Evolutionary conservation across 2,888 invertebrate species (phyloP).

Genomic region (Eupithecia abbreviata): DNA sequence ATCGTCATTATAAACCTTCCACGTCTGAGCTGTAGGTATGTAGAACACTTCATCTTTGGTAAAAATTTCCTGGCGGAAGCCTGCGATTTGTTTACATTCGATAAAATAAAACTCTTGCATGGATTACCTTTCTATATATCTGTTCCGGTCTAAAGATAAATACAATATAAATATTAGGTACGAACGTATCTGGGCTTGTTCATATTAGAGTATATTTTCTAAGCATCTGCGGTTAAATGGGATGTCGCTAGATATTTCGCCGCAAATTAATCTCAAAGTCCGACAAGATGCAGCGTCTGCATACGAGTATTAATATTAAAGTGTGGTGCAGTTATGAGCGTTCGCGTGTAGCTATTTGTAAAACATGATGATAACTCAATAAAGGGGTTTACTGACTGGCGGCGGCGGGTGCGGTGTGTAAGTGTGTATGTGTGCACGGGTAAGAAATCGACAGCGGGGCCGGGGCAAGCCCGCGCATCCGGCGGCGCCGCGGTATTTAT

Average conservation of each 20-base stretch:
- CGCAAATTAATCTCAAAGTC: slow-evolving; percentile 34
- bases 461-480: slow-evolving; percentile 66
- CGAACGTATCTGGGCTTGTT: neutral
- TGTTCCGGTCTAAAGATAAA: neutral
- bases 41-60: slow-evolving; percentile 28
- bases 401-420: slow-evolving; percentile 46
- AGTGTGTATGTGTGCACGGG: slow-evolving; percentile 46
- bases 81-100: slow-evolving; percentile 42
- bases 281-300: slow-evolving; percentile 44
- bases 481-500: slow-evolving; percentile 79
- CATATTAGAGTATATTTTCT: neutral
- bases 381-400: slow-evolving; percentile 63
- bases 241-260: slow-evolving; percentile 6
- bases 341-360: slow-evolving; percentile 58
- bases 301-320: slow-evolving; percentile 39
- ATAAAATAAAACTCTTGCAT: slow-evolving; percentile 22
- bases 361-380: slow-evolving; percentile 65
- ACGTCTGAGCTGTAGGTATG: neutral
- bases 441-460: slow-evolving; percentile 47
- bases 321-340: slow-evolving; percentile 39
- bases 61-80: slow-evolving; percentile 46
- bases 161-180: neutral
- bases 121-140: slow-evolving; percentile 5
- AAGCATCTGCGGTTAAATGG: neutral
- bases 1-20: slow-evolving; percentile 2